These are phyloP conservation scores for Zaprionus ghesquierei DNA, from an alignment of 1,140 invertebrate species.

Conservation along the genomic window DNA sequence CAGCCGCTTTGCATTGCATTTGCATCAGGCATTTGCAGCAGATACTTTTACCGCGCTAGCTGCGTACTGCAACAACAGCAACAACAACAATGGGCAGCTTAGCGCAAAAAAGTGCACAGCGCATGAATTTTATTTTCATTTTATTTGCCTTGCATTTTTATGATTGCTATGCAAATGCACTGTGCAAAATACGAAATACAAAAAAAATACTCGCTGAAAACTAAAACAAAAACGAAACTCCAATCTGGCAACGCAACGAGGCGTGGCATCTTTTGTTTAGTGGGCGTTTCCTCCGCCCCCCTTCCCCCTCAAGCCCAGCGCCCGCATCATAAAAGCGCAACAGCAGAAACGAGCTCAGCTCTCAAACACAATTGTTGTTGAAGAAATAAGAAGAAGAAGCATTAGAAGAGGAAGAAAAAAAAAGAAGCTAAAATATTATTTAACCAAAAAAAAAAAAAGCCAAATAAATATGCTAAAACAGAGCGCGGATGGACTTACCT, in stretches of 20 bases:
- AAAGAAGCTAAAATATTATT: constrained; percentile 4
- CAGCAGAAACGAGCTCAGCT: not conserved
- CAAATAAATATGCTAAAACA: constrained; percentile 1
- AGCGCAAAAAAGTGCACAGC: constrained; percentile 38
- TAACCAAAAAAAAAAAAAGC: not conserved
- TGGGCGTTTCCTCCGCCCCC: constrained; percentile 3
- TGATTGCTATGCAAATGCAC: constrained; percentile 57
- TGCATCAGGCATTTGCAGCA: constrained; percentile 23
- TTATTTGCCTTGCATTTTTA: constrained; percentile 52
- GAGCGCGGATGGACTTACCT: constrained; percentile 27
- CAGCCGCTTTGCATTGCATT: constrained; percentile 32
- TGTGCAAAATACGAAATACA: too few species aligned
- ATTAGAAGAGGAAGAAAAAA: not conserved
- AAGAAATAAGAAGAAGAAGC: constrained; percentile 3
- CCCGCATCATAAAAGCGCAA: constrained; percentile 30
- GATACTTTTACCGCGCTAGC: constrained; percentile 38
- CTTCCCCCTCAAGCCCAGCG: not conserved
- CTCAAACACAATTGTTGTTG: constrained; percentile 25
- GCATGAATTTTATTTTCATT: constrained; percentile 53
- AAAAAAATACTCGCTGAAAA: constrained; percentile 11
- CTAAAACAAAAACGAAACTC: constrained; percentile 16
- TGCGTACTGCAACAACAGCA: not conserved
- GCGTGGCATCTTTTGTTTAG: constrained; percentile 50
- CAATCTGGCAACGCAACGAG: constrained; percentile 47
- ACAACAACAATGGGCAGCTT: constrained; percentile 26